Conservation (phyloP, 2,888 invertebrate species). For the Apodemia zela region DNA sequence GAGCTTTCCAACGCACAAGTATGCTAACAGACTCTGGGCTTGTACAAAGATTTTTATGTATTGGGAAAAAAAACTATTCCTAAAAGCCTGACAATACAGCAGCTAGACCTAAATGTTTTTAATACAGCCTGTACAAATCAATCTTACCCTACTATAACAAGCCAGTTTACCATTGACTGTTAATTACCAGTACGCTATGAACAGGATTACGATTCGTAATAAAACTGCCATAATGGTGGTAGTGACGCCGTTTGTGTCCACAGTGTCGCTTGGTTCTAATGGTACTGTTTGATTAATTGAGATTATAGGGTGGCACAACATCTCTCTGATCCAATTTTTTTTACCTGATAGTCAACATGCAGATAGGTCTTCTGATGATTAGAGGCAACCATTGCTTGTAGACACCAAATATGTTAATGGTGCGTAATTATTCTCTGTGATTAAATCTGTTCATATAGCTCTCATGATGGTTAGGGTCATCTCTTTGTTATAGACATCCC, state of each 20-base stretch:
- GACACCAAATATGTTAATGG: too few relatives aligned
- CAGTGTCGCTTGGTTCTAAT: conserved; percentile 62
- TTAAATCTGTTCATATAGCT: too few relatives aligned
- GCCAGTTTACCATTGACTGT: conserved; percentile 48
- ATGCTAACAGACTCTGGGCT: too few relatives aligned
- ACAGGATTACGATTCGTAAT: conserved; percentile 63
- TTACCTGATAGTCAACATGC: neutral
- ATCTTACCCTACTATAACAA: conserved; percentile 40
- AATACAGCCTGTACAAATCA: conserved; percentile 16
- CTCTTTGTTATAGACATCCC: too few relatives aligned
- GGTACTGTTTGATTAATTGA: conserved; percentile 34
- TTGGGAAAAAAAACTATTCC: too few relatives aligned
- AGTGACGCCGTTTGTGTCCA: conserved; percentile 60
- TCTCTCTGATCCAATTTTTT: neutral
- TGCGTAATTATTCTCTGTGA: too few relatives aligned
- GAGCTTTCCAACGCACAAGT: too few relatives aligned
- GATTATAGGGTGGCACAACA: neutral
- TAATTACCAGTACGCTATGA: conserved; percentile 61
- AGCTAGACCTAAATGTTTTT: neutral
- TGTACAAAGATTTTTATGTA: too few relatives aligned
- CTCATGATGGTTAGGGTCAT: too few relatives aligned
- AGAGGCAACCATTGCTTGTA: neutral
- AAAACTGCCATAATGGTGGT: conserved; percentile 66
- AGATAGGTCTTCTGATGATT: neutral
- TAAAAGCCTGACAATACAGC: too few relatives aligned